A percentile compares a stretch with the other conserved stretches of the same genome.
Conservation (phyloP, 2,888 invertebrate species). For the Panzeria rudis region DNA sequence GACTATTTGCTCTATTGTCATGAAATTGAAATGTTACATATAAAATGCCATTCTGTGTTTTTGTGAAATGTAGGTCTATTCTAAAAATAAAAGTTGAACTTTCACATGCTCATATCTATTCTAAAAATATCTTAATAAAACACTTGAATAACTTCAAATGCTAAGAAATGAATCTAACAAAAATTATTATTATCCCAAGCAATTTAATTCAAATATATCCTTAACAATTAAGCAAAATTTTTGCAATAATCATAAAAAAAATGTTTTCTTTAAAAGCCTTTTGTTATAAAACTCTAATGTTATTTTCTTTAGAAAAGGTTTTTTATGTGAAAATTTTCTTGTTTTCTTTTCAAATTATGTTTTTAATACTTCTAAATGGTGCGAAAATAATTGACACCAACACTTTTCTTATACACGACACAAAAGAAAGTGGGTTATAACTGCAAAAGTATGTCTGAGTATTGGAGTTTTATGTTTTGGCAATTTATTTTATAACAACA, state of each 20-base stretch:
- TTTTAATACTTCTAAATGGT: constrained; percentile 56
- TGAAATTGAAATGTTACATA: constrained; percentile 6
- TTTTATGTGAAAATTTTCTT: constrained; percentile 17
- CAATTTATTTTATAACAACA: constrained; percentile 43
- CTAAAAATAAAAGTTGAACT: no score
- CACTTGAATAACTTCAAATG: neutral
- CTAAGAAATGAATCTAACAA: no score
- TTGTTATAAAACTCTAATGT: constrained; percentile 19
- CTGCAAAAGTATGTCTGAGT: neutral
- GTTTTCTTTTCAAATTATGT: neutral
- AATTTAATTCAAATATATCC: neutral
- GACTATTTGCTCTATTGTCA: neutral
- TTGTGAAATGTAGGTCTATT: no score
- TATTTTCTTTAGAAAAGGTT: neutral
- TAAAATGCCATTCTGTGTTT: no score
- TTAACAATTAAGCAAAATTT: neutral
- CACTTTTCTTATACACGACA: constrained; percentile 10
- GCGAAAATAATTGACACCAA: constrained; percentile 72
- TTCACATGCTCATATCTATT: no score
- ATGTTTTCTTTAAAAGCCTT: constrained; percentile 6
- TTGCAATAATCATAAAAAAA: neutral
- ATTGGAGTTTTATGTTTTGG: constrained; percentile 29
- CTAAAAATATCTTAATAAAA: neutral
- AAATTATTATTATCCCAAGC: no score
- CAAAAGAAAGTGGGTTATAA: neutral